phyloP scores from a whole-genome alignment of 2,888 invertebrate genomes.

The Drosophila affinis region DNA sequence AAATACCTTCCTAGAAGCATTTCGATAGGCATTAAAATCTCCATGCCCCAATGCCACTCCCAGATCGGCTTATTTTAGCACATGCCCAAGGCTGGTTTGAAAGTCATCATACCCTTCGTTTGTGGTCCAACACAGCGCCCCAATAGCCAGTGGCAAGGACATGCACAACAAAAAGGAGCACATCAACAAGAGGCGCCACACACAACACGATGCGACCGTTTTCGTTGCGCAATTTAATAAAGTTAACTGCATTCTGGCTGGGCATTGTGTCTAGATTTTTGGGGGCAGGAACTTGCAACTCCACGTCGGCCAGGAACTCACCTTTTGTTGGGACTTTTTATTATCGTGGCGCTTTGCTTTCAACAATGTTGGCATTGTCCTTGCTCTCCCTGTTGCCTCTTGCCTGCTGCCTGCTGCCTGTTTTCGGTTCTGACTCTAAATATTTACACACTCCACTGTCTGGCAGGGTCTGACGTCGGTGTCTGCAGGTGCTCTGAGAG shows the following conservation, averaged over 20 bases:
- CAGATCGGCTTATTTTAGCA: background rate
- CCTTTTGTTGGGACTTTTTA: slow-evolving; percentile 70
- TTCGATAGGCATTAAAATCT: too few species aligned
- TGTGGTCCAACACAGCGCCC: background rate
- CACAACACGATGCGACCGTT: slow-evolving; percentile 55
- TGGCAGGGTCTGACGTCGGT: slow-evolving; percentile 20
- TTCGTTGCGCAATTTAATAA: slow-evolving; percentile 74
- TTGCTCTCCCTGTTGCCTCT: slow-evolving; percentile 53
- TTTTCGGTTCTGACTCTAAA: slow-evolving; percentile 29
- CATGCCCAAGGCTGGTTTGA: background rate
- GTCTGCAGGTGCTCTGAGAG: background rate
- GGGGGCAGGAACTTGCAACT: slow-evolving; percentile 11
- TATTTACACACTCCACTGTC: slow-evolving; percentile 52
- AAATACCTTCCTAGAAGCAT: too few species aligned
- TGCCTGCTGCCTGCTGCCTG: slow-evolving; percentile 37
- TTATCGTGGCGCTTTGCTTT: slow-evolving; percentile 58
- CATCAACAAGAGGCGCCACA: slow-evolving; percentile 28
- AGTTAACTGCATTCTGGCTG: slow-evolving; percentile 75
- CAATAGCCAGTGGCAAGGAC: slow-evolving; percentile 57
- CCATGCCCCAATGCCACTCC: too few species aligned
- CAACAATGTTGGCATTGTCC: slow-evolving; percentile 58
- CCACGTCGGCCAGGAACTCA: slow-evolving; percentile 26
- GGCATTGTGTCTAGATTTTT: slow-evolving; percentile 68
- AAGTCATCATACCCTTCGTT: background rate
- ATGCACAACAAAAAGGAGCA: slow-evolving; percentile 7